phyloP scores from a whole-genome alignment of 2,113 vertebrate species.

The Platysteira castanea region DNA sequence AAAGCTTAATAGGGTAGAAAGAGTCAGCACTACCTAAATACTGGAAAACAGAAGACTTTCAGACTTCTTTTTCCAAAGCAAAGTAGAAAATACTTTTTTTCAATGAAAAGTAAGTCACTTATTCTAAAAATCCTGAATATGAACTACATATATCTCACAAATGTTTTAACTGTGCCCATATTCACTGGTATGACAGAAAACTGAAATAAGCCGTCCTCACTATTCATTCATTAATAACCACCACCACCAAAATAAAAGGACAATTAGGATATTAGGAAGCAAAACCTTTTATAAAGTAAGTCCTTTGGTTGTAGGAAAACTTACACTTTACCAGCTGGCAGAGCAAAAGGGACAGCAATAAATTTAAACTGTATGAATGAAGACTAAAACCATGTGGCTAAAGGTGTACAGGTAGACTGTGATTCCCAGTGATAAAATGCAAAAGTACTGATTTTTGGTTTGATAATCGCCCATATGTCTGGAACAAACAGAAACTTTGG shows the following conservation, averaged over 20 bases:
- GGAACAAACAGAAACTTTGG: neutral
- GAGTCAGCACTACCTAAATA: neutral
- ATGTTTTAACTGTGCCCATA: neutral
- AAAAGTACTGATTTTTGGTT: neutral
- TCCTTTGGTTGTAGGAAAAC: neutral
- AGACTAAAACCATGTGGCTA: neutral
- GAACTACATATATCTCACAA: neutral
- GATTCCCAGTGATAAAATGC: neutral
- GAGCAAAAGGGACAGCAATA: neutral
- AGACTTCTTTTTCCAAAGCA: neutral
- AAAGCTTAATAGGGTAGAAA: neutral
- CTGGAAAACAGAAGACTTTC: neutral
- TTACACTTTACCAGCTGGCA: neutral
- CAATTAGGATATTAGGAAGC: neutral
- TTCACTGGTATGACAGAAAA: neutral
- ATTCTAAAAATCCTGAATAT: neutral
- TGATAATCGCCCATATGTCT: neutral
- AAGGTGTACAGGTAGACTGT: neutral
- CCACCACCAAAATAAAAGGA: neutral
- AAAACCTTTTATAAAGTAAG: neutral
- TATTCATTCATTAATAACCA: neutral
- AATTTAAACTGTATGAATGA: neutral
- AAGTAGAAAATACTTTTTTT: neutral
- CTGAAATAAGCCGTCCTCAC: rapidly evolving
- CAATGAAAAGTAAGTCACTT: neutral